Evolutionary conservation across 1,140 invertebrate genomes (phyloP), one percentile per base, ranked within the genome.

Genomic region (Trinorchestia longiramus): DNA sequence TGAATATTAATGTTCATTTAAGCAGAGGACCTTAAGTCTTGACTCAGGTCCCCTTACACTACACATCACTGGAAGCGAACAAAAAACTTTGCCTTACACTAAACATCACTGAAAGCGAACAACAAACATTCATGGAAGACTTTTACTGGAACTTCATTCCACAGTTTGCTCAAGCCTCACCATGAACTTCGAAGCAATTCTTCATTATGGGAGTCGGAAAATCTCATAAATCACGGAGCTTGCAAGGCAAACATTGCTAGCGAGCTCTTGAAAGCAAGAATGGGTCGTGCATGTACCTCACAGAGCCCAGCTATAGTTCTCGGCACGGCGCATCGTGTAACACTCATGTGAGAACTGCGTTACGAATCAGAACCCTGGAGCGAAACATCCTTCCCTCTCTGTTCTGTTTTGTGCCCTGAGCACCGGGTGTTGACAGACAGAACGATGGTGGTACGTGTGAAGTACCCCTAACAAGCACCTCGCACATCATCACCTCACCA

Each of bases 391-490:
- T 90, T 41, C 88, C 87, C 88, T 90, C 88, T 41, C 28, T 42
- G 88, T 90, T 90, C 88, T 90, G 88, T 90, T 90, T 90, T 90
- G 88, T 90, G 88, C 43, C 88, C 3, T 90, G 88, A 90, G 43
- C 88, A 77, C 43, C n/a, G 43, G 43, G 88, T 90, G 88, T 90
- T 90, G 88, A 90, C 88, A 90, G 88, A 90, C 88, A 90, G 41
- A 90, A 90, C 88, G 88, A 90, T 90, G 88, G 88, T 90, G 88
- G 88, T 90, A 90, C 88, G 88, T 90, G 88, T 90, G 88, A 90
- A 90, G 88, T 90, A 90, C 88, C 88, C 43, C 88, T 90, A 90
- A 90, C 88, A 90, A 90, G 88, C 88, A 90, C 88, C 88, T 90
- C 88, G 88, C 88, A 90, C 88, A 90, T 90, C 88, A 90, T 90